phyloP scores from a whole-genome alignment of 1,140 invertebrate species.

The Drosophila dunni region DNA sequence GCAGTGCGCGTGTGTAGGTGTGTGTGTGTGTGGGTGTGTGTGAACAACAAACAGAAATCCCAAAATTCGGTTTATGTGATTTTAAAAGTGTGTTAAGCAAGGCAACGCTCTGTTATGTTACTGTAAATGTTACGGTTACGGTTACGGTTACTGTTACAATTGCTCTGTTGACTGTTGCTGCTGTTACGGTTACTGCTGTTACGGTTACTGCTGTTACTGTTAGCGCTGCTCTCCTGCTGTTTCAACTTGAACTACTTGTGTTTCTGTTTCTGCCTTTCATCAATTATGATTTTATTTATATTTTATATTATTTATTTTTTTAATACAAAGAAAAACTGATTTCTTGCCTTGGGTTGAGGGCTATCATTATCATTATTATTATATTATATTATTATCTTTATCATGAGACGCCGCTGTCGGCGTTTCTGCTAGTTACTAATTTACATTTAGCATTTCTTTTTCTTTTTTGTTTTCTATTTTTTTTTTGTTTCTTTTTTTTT shows the following conservation, averaged over 20 bases:
- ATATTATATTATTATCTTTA: too few relatives aligned
- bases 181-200: conserved; percentile 1
- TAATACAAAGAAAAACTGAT: conserved; percentile 57
- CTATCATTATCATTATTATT: conserved; percentile 7
- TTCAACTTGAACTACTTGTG: conserved; percentile 12
- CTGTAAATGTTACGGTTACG: conserved; percentile 15
- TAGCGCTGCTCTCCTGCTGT: conserved; percentile 13
- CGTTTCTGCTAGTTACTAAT: conserved; percentile 67
- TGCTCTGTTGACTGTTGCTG: not conserved
- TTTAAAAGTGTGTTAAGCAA: conserved; percentile 15
- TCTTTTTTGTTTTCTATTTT: conserved; percentile 18
- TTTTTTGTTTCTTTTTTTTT: conserved; percentile 6
- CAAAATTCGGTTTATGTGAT: conserved; percentile 9
- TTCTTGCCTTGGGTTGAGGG: conserved; percentile 25
- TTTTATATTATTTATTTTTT: conserved; percentile 9
- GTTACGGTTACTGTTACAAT: conserved; percentile 13
- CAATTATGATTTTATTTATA: conserved; percentile 21
- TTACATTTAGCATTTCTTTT: conserved; percentile 51
- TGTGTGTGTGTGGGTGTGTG: conserved; percentile 39
- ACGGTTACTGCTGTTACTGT: conserved; percentile 14
- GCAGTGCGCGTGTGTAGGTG: conserved; percentile 21
- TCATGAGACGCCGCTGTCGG: conserved; percentile 21
- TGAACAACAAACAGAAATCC: conserved; percentile 45
- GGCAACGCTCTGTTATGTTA: conserved; percentile 14
- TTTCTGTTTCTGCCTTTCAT: conserved; percentile 13